Evolutionary conservation across 2,797 vertebrate genomes (phyloP), one percentile per base, ranked within the genome.

Genomic region (Phalloptychus januarius): DNA sequence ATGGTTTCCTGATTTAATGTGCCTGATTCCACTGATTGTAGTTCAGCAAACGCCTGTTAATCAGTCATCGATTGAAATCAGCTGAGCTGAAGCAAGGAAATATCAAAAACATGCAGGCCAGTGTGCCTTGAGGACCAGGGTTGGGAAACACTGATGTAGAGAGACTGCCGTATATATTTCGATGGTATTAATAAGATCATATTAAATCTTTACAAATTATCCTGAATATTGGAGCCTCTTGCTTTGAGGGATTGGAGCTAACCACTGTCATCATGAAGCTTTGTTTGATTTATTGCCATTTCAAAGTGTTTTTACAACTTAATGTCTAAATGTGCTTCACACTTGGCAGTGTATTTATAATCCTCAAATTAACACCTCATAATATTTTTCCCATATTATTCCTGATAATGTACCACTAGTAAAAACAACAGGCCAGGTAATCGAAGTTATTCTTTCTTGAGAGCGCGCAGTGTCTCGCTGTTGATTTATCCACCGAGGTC

Each of bases 401-500:
- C 4, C 18, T 15, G 25, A 44, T 70, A 67, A 71, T 11, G 4
- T 40, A 36, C 18, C 42, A 23, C 6, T 40, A 12, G 0, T 69
- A 28, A 44, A 83, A 77, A 52, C 44, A 61, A 75, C 0, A 2
- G 7, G 18, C 31, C 28, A 48, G 38, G 15, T 79, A 31, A 61
- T 86, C 81, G 74, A 76, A 28, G 23, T 1, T 3, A 0, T 4
- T 65, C 42, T 74, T 23, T 72, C 28, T 28, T 40, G 33, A 74
- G 52, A 54, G 38, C 54, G 73, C 79, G 42, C 20, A 31, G 48
- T 42, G 79, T 71, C 81, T 63, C 79, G 28, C 16, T 42, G 54
- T 38, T 58, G 86, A 90, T 88, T 87, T 78, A 88, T 86, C 78
- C 23, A 0, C 23, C 16, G 1, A 80, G 89, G 91, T 90, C 77